Conservation (phyloP, 92 coral and sea anemone species). For the Phenganax stokvisi region DNA sequence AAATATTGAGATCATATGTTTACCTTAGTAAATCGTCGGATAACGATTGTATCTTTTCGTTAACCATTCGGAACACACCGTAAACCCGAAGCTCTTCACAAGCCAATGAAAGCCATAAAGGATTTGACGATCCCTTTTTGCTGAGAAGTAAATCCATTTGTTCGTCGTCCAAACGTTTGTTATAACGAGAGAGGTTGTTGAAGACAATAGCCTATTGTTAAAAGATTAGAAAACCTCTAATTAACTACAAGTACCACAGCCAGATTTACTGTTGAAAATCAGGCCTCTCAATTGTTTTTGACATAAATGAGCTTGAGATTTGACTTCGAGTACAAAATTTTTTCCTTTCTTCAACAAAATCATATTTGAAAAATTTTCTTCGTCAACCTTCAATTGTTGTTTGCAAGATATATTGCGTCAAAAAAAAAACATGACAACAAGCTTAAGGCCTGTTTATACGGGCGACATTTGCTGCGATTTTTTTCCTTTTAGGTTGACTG, state of each 20-base stretch:
- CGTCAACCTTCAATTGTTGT: background rate
- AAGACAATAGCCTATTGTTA: slow-evolving; percentile 75
- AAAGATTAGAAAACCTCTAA: background rate
- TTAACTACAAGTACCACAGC: background rate
- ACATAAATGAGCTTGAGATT: background rate
- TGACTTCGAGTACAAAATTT: background rate
- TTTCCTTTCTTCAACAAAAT: background rate
- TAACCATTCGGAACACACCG: slow-evolving; percentile 83
- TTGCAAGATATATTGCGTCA: background rate
- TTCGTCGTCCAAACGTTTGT: slow-evolving; percentile 86
- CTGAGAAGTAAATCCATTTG: slow-evolving; percentile 79
- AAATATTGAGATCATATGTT: background rate
- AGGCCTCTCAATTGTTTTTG: no score
- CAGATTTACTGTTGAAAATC: no score
- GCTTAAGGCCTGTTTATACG: no score
- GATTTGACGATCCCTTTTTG: slow-evolving; percentile 94
- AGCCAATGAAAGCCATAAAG: slow-evolving; percentile 89
- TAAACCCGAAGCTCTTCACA: slow-evolving; percentile 95
- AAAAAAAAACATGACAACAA: background rate
- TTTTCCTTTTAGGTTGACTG: no score
- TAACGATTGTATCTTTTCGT: slow-evolving; percentile 78
- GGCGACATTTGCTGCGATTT: no score
- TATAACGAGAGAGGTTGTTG: slow-evolving; percentile 85
- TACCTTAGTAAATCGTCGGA: slow-evolving; percentile 92
- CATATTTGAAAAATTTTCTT: background rate